Percentiles rank a stretch among this genome's conserved stretches.
Conservation (phyloP, 2,888 invertebrate species). For the Phasia obesa region DNA sequence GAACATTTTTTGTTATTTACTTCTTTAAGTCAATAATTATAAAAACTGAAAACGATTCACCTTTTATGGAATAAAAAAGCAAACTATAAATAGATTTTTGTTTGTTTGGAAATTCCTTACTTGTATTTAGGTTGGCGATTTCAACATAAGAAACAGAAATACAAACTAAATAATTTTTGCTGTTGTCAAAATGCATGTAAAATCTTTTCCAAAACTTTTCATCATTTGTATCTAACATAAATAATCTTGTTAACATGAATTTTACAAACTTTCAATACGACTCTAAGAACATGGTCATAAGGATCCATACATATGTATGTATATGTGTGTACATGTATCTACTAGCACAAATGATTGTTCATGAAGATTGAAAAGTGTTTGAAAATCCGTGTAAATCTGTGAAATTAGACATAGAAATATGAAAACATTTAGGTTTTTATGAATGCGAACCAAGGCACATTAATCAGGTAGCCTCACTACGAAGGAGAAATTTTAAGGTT, state of each 20-base stretch:
- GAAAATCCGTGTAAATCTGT: conserved; percentile 5
- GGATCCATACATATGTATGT: not conserved
- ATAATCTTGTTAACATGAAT: conserved; percentile 49
- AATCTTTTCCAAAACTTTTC: conserved; percentile 21
- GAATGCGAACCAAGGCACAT: not conserved
- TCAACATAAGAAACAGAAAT: not conserved
- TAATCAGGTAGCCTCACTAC: too few relatives aligned
- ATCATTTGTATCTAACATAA: conserved; percentile 36
- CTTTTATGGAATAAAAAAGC: too few relatives aligned
- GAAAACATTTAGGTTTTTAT: not conserved
- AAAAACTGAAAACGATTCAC: too few relatives aligned
- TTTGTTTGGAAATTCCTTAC: too few relatives aligned
- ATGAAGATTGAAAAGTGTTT: conserved; percentile 15
- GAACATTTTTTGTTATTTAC: too few relatives aligned
- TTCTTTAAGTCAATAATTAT: too few relatives aligned
- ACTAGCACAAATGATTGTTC: conserved; percentile 21
- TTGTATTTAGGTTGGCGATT: not conserved
- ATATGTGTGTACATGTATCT: too few relatives aligned
- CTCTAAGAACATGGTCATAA: conserved; percentile 15
- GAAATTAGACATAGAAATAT: conserved; percentile 1
- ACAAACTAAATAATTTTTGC: not conserved
- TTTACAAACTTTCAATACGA: conserved; percentile 24
- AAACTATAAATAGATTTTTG: too few relatives aligned
- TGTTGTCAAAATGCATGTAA: conserved; percentile 43
- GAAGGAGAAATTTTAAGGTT: too few relatives aligned